Base-by-base conservation (phyloP, 1,140 invertebrate species). In the Theocolax elegans region DNA sequence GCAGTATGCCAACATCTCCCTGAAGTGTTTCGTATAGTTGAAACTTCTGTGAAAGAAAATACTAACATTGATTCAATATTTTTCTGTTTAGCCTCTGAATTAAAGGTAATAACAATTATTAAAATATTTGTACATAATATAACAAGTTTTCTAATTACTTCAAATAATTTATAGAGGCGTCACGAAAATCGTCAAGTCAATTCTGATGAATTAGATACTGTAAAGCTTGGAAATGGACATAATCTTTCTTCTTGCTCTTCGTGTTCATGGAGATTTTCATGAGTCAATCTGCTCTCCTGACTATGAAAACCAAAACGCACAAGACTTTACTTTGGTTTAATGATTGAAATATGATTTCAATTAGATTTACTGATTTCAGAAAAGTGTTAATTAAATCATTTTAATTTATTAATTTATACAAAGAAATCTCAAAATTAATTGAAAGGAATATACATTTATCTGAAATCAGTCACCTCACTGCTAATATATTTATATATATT, bases 51-150 rank as follows among this genome's bases (percentile, higher is more conserved):
- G 56, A 97, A 97, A 87, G 94, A 95, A 77, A 95, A 97, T 77
- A 95, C 93, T 46, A 97, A 97, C 85, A 92, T 97, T 71, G 95
- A 97, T 83, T 93, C 95, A 76, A 93, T 94, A 72, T 97, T 97
- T 86, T 89, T 94, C 65, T 94, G 90, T 73, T 87, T 97, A 80
- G 95, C 95, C 67, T 93, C 92, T 29, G 94, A 97, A 87, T 86
- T 95, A 48, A 95, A 94, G 89, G 93, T 94, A 85, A 23, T 31
- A 38, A 40, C 13, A 6, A 35, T 35, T 35, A 35, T 35, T 42
- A 70, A 40, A 75, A 56, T 29, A 7, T 35, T 58, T 53, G 29
- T 53, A 6, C 2, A 29, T 27, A 13, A 10, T 53, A 29, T 10
- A 29, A 53, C n/a, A 7, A 21, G n/a, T 44, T 44, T 19, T 49